phyloP scores from a whole-genome alignment of 2,888 invertebrate genomes.

The Pseudococcus viburni region DNA sequence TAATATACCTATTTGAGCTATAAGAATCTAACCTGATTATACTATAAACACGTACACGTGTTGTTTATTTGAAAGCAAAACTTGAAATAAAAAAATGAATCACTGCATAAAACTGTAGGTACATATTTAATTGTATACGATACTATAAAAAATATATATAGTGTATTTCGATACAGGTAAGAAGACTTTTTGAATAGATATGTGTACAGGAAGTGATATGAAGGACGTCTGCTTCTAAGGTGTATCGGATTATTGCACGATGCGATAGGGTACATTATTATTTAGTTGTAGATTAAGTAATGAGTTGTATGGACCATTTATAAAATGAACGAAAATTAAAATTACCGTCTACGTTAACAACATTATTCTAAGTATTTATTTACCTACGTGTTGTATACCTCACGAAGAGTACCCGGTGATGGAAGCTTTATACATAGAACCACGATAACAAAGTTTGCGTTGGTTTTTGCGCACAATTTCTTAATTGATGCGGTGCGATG shows the following conservation, averaged over 20 bases:
- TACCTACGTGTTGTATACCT: neutral
- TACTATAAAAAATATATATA: neutral
- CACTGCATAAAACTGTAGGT: neutral
- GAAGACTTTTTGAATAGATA: neutral
- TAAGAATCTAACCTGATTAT: neutral
- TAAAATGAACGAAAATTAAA: neutral
- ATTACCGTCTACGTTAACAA: neutral
- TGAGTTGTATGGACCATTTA: neutral
- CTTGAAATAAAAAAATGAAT: neutral
- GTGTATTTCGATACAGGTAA: neutral
- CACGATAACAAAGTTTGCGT: neutral
- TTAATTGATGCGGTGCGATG: slow-evolving; percentile 1
- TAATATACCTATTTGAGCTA: no score
- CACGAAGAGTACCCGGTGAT: neutral
- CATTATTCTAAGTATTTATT: neutral
- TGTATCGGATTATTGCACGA: neutral
- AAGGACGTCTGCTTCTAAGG: slow-evolving; percentile 32
- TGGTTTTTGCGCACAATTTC: slow-evolving; percentile 12
- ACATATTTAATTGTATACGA: neutral
- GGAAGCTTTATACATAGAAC: neutral
- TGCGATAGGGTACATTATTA: neutral
- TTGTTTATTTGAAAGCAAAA: neutral
- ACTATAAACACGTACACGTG: no score
- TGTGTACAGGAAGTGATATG: neutral
- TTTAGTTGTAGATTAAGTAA: slow-evolving; percentile 18